Evolutionary conservation across 2,113 vertebrate genomes (phyloP).

Genomic region (Thomomys bottae): DNA sequence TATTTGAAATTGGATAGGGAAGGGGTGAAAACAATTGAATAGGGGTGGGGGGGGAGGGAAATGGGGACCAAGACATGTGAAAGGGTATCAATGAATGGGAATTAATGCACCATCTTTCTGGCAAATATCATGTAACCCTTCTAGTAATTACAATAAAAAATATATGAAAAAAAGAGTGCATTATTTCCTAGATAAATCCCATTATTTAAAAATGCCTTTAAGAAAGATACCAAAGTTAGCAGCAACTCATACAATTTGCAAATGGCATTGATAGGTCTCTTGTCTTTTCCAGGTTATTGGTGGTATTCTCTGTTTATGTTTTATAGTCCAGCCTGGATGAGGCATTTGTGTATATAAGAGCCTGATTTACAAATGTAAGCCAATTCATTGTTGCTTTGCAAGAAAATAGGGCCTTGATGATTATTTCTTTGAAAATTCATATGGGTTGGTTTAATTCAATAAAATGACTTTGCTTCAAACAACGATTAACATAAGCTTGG

Average conservation of each 20-base stretch:
- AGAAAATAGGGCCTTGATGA: background rate
- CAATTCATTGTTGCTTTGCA: background rate
- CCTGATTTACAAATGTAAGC: background rate
- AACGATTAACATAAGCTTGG: background rate
- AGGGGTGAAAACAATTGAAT: too few relatives aligned
- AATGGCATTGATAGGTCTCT: background rate
- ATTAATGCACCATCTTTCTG: too few relatives aligned
- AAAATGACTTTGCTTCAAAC: too few relatives aligned
- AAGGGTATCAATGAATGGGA: too few relatives aligned
- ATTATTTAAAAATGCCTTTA: too few relatives aligned
- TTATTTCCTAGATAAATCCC: too few relatives aligned
- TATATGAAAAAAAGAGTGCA: too few relatives aligned
- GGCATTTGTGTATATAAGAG: background rate
- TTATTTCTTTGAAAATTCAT: slow-evolving; percentile 39
- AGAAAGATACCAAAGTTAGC: background rate
- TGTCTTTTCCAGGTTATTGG: background rate
- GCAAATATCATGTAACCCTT: too few relatives aligned
- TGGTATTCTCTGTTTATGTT: background rate
- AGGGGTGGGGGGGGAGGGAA: too few relatives aligned
- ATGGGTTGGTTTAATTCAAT: background rate
- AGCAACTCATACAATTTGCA: background rate
- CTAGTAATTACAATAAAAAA: too few relatives aligned
- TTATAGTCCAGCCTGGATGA: background rate
- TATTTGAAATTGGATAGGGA: too few relatives aligned
- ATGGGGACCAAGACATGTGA: too few relatives aligned